These are phyloP conservation scores for Maniola jurtina DNA, from an alignment of 1,140 invertebrate genomes.

Conservation along the genomic window DNA sequence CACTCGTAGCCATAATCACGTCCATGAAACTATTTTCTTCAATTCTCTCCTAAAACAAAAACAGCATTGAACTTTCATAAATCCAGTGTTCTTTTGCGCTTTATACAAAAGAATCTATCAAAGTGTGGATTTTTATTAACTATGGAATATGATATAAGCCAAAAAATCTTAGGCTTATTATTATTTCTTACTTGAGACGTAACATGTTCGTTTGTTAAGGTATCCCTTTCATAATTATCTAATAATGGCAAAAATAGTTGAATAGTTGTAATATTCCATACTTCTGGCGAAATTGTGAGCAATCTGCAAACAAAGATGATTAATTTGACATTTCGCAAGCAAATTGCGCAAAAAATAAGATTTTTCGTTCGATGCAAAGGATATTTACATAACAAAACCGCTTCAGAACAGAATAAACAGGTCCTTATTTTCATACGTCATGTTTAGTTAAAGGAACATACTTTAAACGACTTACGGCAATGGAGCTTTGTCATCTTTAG, in stretches of 20 bases:
- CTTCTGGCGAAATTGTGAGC: constrained; percentile 80
- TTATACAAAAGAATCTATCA: no score
- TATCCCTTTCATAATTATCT: constrained; percentile 88
- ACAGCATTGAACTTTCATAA: constrained; percentile 1
- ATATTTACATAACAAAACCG: no score
- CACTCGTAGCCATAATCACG: constrained; percentile 84
- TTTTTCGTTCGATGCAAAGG: no score
- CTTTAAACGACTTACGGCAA: constrained; percentile 81
- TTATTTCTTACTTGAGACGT: constrained; percentile 82
- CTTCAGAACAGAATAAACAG: no score
- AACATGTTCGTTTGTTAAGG: constrained; percentile 87
- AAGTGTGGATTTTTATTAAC: neutral
- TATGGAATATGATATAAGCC: neutral
- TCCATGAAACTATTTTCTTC: constrained; percentile 89
- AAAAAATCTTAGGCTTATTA: neutral
- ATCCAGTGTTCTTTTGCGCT: neutral
- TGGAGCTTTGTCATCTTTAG: constrained; percentile 84
- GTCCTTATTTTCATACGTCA: no score
- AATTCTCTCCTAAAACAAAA: constrained; percentile 80
- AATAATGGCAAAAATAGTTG: constrained; percentile 83
- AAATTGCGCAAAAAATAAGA: no score
- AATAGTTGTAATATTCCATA: constrained; percentile 83
- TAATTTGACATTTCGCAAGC: neutral
- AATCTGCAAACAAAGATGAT: constrained; percentile 75
- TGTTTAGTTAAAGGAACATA: neutral